Conservation (phyloP, 2,113 vertebrate species). For the Bolborhynchus lineola region DNA sequence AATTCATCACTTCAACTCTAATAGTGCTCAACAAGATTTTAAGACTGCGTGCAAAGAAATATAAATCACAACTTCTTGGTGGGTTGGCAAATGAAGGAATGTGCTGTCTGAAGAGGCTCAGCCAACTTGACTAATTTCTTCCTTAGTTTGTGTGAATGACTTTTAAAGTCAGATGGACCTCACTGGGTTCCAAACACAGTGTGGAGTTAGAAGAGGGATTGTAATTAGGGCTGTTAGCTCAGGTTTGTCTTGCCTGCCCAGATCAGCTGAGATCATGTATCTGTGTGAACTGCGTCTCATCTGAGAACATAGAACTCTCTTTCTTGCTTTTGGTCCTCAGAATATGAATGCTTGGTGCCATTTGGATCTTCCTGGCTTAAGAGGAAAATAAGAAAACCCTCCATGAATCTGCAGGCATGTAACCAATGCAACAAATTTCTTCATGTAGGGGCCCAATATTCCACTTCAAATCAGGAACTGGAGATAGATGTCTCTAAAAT, state of each 20-base stretch:
- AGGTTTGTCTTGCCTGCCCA: not conserved
- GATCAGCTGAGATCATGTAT: rapidly evolving
- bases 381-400: not conserved
- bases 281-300: not conserved
- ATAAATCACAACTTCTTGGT: not conserved
- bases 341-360: not conserved
- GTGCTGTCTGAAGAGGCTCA: not conserved
- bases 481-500: not conserved
- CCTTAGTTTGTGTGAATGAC: not conserved
- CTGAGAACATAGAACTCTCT: not conserved
- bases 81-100: not conserved
- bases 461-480: not conserved
- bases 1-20: not conserved
- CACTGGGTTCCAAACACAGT: not conserved
- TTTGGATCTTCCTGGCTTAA: not conserved
- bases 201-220: not conserved
- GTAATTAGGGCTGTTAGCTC: not conserved
- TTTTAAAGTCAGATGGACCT: not conserved
- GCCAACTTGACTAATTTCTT: not conserved
- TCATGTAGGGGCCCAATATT: not conserved
- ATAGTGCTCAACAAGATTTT: not conserved
- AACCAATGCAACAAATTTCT: not conserved
- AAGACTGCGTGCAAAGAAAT: not conserved
- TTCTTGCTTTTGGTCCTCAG: not conserved
- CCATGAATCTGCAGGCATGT: not conserved